These are phyloP conservation scores for Ellobius talpinus DNA, from an alignment of 2,113 vertebrate genomes.

Conservation along the genomic window DNA sequence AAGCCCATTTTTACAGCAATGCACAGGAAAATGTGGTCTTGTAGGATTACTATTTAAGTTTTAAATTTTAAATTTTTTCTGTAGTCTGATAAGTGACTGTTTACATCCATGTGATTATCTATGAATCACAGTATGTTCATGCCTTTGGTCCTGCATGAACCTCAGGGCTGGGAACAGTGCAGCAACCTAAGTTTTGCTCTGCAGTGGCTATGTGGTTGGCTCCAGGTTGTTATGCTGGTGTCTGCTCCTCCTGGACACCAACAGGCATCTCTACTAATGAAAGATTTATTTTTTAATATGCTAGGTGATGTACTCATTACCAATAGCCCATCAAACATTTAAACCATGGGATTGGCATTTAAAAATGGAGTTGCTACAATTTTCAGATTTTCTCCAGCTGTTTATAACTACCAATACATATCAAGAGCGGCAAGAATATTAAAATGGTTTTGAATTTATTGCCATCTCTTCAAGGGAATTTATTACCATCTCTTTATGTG, in stretches of 20 bases:
- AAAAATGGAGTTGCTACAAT: neutral
- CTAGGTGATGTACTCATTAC: neutral
- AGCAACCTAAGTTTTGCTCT: conserved; percentile 61
- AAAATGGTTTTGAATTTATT: conserved; percentile 66
- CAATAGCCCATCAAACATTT: conserved; percentile 48
- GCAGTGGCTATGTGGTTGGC: conserved; percentile 64
- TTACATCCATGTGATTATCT: conserved; percentile 88
- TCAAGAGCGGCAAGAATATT: conserved; percentile 33
- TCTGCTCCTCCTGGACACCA: conserved; percentile 41
- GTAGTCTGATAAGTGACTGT: conserved; percentile 87
- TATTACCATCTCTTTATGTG: conserved; percentile 42
- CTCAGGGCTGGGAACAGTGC: conserved; percentile 73
- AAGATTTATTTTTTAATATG: conserved; percentile 65
- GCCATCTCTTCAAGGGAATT: conserved; percentile 36
- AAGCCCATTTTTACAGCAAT: conserved; percentile 20
- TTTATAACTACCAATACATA: neutral
- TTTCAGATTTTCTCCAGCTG: conserved; percentile 23
- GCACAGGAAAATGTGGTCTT: conserved; percentile 76
- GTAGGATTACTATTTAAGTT: conserved; percentile 78
- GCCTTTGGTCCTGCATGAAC: conserved; percentile 85
- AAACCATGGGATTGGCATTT: conserved; percentile 19
- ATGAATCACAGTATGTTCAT: conserved; percentile 85
- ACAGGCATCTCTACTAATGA: conserved; percentile 72
- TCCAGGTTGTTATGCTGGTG: conserved; percentile 47
- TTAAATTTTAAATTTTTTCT: conserved; percentile 49